These are phyloP conservation scores for cattle (Bos taurus) DNA, from an alignment of 2,113 vertebrate species.

Conservation along the genomic window ARS-UCD2.0 NC_037357.1:22290001-22290500, in stretches of 20 bases:
- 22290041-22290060: neutral
- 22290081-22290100: neutral
- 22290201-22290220: neutral
- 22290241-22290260: neutral
- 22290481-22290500: neutral
- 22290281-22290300: neutral
- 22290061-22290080: neutral
- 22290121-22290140: neutral
- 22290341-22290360: neutral
- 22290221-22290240: neutral
- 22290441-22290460: neutral
- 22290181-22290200: neutral
- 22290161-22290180: neutral
- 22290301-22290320: neutral
- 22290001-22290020: neutral
- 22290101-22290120: neutral
- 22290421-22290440: slow-evolving; percentile 23
- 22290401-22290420: slow-evolving; percentile 25
- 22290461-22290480: neutral
- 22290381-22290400: neutral
- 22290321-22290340: neutral
- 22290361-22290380: neutral
- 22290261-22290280: neutral
- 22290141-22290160: neutral
- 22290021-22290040: neutral